phyloP scores from a whole-genome alignment of 2,888 invertebrate genomes.

The Microctonus hyperodae region DNA sequence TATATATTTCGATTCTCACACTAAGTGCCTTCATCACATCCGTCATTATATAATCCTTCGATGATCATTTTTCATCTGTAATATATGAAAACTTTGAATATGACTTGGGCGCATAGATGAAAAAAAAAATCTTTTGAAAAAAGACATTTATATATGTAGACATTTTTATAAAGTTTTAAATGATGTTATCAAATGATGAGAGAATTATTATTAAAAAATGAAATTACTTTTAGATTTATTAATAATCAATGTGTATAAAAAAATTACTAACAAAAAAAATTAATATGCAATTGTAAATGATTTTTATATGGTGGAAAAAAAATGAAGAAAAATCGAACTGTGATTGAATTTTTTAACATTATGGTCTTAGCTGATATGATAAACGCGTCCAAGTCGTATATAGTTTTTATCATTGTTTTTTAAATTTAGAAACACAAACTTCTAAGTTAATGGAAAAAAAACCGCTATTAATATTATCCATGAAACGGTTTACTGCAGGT shows the following conservation, averaged over 20 bases:
- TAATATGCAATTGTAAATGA: not conserved
- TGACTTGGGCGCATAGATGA: not conserved
- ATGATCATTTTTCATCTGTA: not conserved
- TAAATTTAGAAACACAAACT: not conserved
- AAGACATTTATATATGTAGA: too few species aligned
- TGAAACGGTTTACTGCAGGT: not conserved
- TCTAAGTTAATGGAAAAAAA: not conserved
- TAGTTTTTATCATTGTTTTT: conserved; percentile 3
- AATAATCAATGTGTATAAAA: not conserved
- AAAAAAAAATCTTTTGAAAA: not conserved
- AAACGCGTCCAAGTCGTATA: conserved; percentile 12
- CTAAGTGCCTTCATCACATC: conserved; percentile 38
- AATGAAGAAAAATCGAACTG: not conserved
- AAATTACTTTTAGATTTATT: not conserved
- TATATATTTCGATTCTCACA: conserved; percentile 20
- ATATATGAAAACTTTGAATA: not conserved
- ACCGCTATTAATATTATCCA: not conserved
- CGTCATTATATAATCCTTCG: conserved; percentile 2
- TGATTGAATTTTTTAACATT: conserved; percentile 12
- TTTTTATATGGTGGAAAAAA: not conserved
- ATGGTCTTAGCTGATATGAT: conserved; percentile 12
- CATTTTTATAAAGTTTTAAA: too few species aligned
- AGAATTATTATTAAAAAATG: too few species aligned
- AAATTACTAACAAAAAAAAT: too few species aligned
- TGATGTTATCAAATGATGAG: too few species aligned